These are phyloP conservation scores for Celastrina argiolus DNA, from an alignment of 2,888 invertebrate genomes.

Conservation along the genomic window DNA sequence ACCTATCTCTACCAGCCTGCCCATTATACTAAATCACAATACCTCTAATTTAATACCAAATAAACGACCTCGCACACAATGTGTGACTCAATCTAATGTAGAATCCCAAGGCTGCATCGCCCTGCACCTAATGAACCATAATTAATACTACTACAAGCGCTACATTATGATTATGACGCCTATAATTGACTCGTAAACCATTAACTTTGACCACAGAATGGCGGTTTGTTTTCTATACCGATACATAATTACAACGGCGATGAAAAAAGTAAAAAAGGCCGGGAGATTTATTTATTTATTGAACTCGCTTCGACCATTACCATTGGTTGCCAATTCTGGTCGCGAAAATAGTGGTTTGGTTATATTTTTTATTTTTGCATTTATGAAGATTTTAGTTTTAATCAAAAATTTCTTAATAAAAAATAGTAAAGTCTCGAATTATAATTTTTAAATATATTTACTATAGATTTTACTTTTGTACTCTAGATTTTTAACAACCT, in stretches of 20 bases:
- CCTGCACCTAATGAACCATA: constrained; percentile 40
- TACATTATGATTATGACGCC: constrained; percentile 67
- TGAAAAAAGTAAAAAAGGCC: constrained; percentile 64
- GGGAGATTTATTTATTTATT: constrained; percentile 73
- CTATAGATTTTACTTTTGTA: no score
- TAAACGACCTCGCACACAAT: neutral
- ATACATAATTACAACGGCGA: constrained; percentile 63
- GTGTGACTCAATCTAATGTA: constrained; percentile 2
- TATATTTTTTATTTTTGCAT: no score
- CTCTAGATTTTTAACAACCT: no score
- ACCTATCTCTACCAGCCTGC: neutral
- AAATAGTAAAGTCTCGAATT: no score
- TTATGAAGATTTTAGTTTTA: no score
- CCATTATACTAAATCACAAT: neutral
- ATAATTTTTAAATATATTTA: no score
- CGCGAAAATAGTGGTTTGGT: neutral
- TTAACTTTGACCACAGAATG: constrained; percentile 61
- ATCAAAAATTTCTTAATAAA: no score
- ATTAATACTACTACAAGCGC: constrained; percentile 37
- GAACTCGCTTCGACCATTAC: constrained; percentile 46
- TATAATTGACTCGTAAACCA: constrained; percentile 70
- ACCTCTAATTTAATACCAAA: neutral
- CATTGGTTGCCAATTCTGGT: neutral
- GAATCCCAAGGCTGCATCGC: constrained; percentile 22
- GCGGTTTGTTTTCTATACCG: constrained; percentile 71